phyloP scores from a whole-genome alignment of 1,140 invertebrate genomes.

The Papilio machaon region DNA sequence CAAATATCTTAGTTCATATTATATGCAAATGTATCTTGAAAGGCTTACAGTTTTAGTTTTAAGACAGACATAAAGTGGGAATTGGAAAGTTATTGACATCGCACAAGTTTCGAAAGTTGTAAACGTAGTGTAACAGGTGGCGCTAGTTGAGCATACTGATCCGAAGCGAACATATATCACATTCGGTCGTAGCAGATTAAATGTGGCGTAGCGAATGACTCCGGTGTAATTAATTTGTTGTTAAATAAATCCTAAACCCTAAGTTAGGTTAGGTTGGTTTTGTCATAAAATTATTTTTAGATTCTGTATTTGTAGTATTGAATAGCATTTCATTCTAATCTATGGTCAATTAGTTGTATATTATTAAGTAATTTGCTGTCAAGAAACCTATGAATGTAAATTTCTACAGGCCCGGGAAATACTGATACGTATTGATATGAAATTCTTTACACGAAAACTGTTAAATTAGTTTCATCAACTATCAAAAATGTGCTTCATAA shows the following conservation, averaged over 20 bases:
- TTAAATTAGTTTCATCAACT: background rate
- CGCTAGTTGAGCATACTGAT: background rate
- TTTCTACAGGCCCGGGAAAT: no score
- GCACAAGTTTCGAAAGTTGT: background rate
- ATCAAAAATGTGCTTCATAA: background rate
- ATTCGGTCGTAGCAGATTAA: background rate
- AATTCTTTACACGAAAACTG: background rate
- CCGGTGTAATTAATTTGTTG: slow-evolving; percentile 3
- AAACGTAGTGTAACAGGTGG: slow-evolving; percentile 1
- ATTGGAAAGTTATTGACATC: background rate
- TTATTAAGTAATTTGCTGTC: no score
- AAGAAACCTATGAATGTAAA: no score
- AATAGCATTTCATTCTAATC: no score
- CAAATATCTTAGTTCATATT: no score
- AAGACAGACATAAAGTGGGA: background rate
- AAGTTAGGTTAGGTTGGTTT: background rate
- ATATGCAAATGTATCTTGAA: no score
- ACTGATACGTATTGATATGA: no score
- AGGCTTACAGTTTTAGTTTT: background rate
- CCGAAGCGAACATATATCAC: background rate
- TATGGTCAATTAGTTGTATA: no score
- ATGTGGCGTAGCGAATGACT: background rate
- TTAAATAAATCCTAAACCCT: background rate
- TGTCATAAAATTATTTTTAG: no score
- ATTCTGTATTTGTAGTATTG: no score